Evolutionary conservation across 2,797 vertebrate genomes (phyloP).

Genomic region (Peromyscus melanophrys): DNA sequence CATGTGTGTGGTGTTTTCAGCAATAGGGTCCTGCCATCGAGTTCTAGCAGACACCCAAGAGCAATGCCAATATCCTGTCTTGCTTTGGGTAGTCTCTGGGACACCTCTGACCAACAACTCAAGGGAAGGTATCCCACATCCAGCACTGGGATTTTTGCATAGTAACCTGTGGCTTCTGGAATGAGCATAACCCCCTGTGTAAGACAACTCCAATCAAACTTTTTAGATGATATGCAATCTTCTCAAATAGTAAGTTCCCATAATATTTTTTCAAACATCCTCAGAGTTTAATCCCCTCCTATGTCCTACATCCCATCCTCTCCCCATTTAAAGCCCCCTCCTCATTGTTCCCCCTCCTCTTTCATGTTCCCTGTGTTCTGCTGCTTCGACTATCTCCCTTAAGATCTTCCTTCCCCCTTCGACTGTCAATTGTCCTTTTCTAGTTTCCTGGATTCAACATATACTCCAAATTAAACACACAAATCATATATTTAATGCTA

Average conservation of each 20-base stretch:
- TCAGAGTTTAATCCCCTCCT: background rate
- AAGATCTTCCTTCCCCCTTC: background rate
- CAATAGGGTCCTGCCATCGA: background rate
- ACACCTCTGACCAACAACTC: background rate
- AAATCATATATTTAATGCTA: background rate
- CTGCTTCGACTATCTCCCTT: no score
- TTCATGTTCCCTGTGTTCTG: background rate
- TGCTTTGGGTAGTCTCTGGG: background rate
- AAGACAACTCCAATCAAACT: background rate
- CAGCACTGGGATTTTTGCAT: background rate
- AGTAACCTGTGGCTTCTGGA: background rate
- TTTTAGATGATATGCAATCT: background rate
- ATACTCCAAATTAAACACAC: background rate
- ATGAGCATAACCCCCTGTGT: background rate
- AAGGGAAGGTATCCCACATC: background rate
- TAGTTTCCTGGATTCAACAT: background rate
- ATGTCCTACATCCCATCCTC: background rate
- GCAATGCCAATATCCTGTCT: background rate
- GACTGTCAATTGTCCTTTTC: background rate
- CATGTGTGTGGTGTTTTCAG: background rate
- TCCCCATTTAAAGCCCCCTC: background rate
- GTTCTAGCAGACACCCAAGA: background rate
- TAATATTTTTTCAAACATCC: background rate
- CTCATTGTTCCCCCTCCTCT: background rate
- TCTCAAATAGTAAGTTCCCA: background rate